Conservation (phyloP, 2,797 vertebrate species). For the Myioborus melanocephalus region DNA sequence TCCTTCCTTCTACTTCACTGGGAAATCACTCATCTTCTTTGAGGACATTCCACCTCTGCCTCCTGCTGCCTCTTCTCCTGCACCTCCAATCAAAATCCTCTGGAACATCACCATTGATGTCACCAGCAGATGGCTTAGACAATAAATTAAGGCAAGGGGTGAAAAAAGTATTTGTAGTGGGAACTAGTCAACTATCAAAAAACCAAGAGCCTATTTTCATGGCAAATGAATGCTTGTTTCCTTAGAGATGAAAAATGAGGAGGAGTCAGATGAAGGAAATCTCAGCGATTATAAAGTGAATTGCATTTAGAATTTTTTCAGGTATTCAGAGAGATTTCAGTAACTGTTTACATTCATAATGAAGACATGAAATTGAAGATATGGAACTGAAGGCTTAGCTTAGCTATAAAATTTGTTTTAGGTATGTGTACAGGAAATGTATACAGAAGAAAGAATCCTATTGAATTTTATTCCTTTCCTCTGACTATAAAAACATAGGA, state of each 20-base stretch:
- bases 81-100: not conserved
- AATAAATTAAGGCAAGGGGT: constrained; percentile 4
- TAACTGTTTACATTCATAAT: not conserved
- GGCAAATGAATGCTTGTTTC: constrained; percentile 25
- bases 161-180: constrained; percentile 5
- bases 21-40: constrained; percentile 14
- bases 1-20: constrained; percentile 4
- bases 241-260: constrained; percentile 55
- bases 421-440: not conserved
- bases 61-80: not conserved
- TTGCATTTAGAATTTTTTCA: not conserved
- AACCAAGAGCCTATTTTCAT: constrained; percentile 38
- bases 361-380: not conserved
- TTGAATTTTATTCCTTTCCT: constrained; percentile 5
- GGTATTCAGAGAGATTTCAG: not conserved
- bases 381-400: not conserved
- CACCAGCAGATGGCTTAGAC: not conserved
- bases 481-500: not conserved
- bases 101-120: constrained; percentile 4
- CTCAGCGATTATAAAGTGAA: constrained; percentile 31
- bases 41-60: constrained; percentile 47
- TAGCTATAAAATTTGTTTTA: not conserved
- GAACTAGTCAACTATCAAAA: constrained; percentile 14
- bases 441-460: not conserved
- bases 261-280: constrained; percentile 41